Evolutionary conservation across 2,797 vertebrate species (phyloP).

Genomic region (Gephyroberyx darwinii): DNA sequence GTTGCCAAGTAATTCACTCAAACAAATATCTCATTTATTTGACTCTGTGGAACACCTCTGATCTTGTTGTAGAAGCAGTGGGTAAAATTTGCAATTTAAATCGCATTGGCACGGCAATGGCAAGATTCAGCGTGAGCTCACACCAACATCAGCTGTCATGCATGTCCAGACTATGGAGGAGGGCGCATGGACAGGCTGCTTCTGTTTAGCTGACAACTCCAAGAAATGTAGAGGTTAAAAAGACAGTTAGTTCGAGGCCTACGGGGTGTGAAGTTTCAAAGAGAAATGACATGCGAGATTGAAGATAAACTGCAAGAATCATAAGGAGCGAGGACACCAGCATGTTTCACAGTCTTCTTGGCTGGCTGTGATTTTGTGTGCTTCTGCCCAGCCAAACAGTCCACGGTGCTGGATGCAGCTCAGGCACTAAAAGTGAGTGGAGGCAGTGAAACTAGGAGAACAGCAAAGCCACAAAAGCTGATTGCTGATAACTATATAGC

Average conservation of each 20-base stretch:
- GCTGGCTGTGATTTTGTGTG: constrained; percentile 25
- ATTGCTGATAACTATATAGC: constrained; percentile 7
- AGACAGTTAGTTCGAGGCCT: not conserved
- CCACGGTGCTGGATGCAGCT: constrained; percentile 35
- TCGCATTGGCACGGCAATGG: not conserved
- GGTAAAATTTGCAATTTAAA: constrained; percentile 46
- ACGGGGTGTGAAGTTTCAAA: not conserved
- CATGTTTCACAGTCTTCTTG: constrained; percentile 41
- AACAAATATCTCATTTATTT: not conserved
- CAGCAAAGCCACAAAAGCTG: not conserved
- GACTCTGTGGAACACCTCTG: constrained; percentile 19
- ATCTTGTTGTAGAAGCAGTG: constrained; percentile 27
- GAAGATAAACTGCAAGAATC: constrained; percentile 3
- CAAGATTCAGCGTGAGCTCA: constrained; percentile 15
- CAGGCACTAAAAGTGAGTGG: constrained; percentile 40
- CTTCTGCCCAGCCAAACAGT: constrained; percentile 1
- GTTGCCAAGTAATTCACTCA: no score
- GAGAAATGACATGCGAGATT: not conserved
- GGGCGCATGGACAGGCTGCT: not conserved
- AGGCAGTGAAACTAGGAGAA: not conserved
- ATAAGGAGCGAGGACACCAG: constrained; percentile 8
- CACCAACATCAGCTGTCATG: constrained; percentile 4
- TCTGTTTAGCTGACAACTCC: not conserved
- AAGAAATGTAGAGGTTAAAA: constrained; percentile 8
- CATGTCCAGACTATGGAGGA: no score